Evolutionary conservation across 2,888 invertebrate species (phyloP).

Genomic region (Sinhomidia bicolor): DNA sequence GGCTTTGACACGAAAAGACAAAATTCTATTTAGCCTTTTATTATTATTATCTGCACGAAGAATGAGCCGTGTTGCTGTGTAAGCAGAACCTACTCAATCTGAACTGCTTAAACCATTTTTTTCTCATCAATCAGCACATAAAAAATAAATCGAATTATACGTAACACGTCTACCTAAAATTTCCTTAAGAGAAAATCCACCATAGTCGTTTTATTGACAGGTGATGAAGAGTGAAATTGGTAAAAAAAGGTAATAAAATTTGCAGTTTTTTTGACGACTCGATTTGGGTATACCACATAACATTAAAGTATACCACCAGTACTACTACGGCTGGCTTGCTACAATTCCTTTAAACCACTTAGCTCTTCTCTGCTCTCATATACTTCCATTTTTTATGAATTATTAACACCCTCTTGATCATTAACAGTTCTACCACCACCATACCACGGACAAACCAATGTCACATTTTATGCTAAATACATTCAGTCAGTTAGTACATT

Average conservation of each 20-base stretch:
- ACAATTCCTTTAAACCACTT: neutral
- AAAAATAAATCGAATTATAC: neutral
- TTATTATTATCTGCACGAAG: neutral
- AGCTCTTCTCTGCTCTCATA: neutral
- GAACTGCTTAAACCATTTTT: too few relatives aligned
- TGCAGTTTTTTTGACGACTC: neutral
- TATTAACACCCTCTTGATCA: conserved; percentile 47
- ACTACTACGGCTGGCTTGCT: too few relatives aligned
- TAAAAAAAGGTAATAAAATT: conserved; percentile 20
- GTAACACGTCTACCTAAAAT: neutral
- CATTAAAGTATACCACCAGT: too few relatives aligned
- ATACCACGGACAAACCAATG: conserved; percentile 18
- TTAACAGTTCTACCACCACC: conserved; percentile 16
- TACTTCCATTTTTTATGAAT: conserved; percentile 28
- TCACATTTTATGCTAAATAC: conserved; percentile 15
- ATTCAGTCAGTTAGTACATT: too few relatives aligned
- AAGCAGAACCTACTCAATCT: too few relatives aligned
- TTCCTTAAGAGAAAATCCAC: neutral
- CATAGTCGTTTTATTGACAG: conserved; percentile 11
- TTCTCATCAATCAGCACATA: neutral
- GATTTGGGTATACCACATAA: neutral
- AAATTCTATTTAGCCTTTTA: neutral
- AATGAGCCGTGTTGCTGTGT: neutral
- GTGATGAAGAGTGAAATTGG: conserved; percentile 27
- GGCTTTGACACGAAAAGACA: conserved; percentile 10